Evolutionary conservation across 2,113 vertebrate genomes (phyloP), one percentile per base, ranked within the genome.

Genomic region (Coturnix japonica): DNA sequence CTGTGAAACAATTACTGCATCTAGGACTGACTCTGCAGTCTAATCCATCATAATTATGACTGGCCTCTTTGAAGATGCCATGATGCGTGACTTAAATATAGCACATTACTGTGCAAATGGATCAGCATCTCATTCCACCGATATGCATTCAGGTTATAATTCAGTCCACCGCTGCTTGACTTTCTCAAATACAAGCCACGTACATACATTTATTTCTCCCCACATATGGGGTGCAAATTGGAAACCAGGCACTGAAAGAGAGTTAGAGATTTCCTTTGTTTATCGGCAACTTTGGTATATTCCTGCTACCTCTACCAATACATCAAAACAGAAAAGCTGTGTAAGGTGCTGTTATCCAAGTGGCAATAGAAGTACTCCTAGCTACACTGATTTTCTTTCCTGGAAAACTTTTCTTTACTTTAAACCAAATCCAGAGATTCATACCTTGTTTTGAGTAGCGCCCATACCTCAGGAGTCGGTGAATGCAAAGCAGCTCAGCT

Each of bases 11-110:
- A 98, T 98, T 97, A 98, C 97, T 96, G 96, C 94, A 95, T 70
- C 95, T 78, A 97, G 97, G 95, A 95, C 97, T 95, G 97, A 98
- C 97, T 97, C 97, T 91, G 97, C 98, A 98, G 98, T 97, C 97
- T 98, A 98, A 99, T 98, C 98, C 97, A 98, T 98, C 98, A 98
- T 98, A 98, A 98, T 98, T 98, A 98, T 97, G 97, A 98, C 97
- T 96, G 94, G 97, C 93, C 96, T 98, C 97, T 97, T 97, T 98
- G 97, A 98, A 98, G 98, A 98, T 94, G 96, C 97, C 91, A 85
- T 15, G 75, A 96, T 97, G 97, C 92, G 71, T 97, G 96, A 97
- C 96, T 97, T 97, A 97, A 97, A 97, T 97, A 96, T 96, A 98
- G 96, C 95, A 95, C 94, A 97, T 98, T 96, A 96, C 96, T 89